phyloP scores from a whole-genome alignment of 1,140 invertebrate genomes.

The Brachionus rubens region DNA sequence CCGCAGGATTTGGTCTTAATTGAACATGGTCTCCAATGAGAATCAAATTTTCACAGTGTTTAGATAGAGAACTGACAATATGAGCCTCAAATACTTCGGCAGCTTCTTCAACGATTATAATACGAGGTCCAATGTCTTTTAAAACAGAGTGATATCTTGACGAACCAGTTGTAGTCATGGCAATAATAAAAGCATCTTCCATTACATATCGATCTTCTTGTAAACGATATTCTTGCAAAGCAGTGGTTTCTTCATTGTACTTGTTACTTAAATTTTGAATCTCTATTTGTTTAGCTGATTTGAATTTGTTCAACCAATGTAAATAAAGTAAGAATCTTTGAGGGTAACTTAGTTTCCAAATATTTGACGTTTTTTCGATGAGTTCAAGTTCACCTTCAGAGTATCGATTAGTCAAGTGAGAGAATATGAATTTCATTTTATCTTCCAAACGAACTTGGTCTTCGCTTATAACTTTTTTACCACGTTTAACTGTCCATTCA shows the following conservation, averaged over 20 bases:
- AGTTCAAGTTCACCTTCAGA: not conserved
- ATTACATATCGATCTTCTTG: constrained; percentile 31
- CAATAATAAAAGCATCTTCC: constrained; percentile 58
- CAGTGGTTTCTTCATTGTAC: not conserved
- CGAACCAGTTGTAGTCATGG: constrained; percentile 74
- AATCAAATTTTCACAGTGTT: constrained; percentile 48
- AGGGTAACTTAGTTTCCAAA: constrained; percentile 47
- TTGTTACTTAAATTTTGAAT: constrained; percentile 28
- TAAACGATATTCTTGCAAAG: constrained; percentile 1
- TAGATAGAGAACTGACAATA: constrained; percentile 47
- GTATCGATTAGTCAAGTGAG: not conserved
- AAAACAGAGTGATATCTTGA: constrained; percentile 67
- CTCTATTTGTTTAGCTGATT: not conserved
- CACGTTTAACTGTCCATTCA: not conserved
- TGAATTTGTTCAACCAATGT: constrained; percentile 47
- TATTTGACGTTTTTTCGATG: not conserved
- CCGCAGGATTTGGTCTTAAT: constrained; percentile 67
- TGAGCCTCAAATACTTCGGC: constrained; percentile 49
- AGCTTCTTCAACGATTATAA: constrained; percentile 49
- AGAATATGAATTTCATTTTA: not conserved
- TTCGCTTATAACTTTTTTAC: not conserved
- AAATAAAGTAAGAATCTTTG: constrained; percentile 50
- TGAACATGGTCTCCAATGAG: constrained; percentile 65
- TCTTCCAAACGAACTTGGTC: not conserved
- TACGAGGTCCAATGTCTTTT: constrained; percentile 46